Base-by-base conservation (phyloP, 2,113 vertebrate species). In the Oreochromis aureus region DNA sequence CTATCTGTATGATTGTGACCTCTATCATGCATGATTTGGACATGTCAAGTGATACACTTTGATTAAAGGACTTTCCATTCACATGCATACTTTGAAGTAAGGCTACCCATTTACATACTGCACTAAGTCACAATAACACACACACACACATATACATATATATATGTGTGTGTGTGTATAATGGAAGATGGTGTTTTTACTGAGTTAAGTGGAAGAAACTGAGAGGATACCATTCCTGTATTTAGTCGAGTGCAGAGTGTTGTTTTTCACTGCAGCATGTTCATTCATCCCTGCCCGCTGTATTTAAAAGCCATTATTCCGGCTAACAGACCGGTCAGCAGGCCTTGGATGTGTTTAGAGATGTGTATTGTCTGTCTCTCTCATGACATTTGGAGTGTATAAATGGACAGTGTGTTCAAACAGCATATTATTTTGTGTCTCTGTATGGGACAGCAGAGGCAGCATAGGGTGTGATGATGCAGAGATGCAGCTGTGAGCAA, bases 241-340 rank as follows among this genome's bases (percentile, higher is more conserved):
- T 86, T 81, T 58, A 93, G 87, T 85, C 32, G 85, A 92, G 85
- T 81, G 89, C 82, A 81, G 82, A 81, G 73, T 76, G 86, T 81
- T 87, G 92, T 91, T 91, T 79, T 88, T 76, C 53, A 87, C 87
- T 90, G 92, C 91, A 91, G 53, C 86, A 78, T 89, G 89, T 82
- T 92, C 93, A 82, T 89, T 90, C 92, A 87, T 93, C 87, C 93
- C 93, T 91, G 86, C 90, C 91, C 85, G 56, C 89, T 87, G 86
- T 86, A 89, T 95, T 95, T 94, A 93, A 93, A 94, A 94, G 90
- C 92, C 91, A 94, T 95, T 93, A 94, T 91, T 93, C 81, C 56
- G 80, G 89, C 91, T 85, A 89, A 92, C 88, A 93, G 91, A 91
- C 87, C 46, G 81, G 90, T 90, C 87, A 90, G 92, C 87, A 61